These are phyloP conservation scores for Neolamprologus sp. DNA, from an alignment of 2,113 vertebrate genomes.

Conservation along the genomic window DNA sequence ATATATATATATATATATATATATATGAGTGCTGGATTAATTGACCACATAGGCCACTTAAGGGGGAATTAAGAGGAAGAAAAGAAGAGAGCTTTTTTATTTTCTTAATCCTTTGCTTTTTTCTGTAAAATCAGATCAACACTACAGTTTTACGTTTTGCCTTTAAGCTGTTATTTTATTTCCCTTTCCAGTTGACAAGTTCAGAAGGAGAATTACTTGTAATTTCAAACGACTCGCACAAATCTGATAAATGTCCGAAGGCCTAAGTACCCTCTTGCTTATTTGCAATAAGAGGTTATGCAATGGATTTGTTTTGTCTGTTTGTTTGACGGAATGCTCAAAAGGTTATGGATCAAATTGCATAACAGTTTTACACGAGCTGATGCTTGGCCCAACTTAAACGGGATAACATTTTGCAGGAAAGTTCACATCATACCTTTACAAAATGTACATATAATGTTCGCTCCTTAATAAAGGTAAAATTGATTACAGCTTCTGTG, in stretches of 20 bases:
- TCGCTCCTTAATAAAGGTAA: background rate
- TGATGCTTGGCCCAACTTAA: background rate
- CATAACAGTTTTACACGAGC: background rate
- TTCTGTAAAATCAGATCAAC: background rate
- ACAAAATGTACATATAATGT: background rate
- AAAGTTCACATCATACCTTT: background rate
- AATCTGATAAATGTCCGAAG: background rate
- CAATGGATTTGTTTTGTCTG: background rate
- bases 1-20: rapidly evolving
- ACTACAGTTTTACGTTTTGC: background rate
- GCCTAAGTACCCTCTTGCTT: background rate
- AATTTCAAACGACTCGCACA: background rate
- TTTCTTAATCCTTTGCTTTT: background rate
- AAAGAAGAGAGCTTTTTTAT: background rate
- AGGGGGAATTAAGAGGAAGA: background rate
- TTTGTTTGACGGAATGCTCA: background rate
- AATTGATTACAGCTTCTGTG: background rate
- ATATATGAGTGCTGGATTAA: background rate
- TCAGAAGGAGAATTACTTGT: background rate
- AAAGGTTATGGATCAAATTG: background rate
- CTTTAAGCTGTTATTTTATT: background rate
- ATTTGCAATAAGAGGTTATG: background rate
- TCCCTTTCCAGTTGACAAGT: background rate
- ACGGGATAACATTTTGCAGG: background rate
- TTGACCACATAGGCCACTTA: background rate